Percentiles rank a stretch among this genome's conserved stretches.
phyloP scores from a whole-genome alignment of 2,113 vertebrate species.

The Cavia aperea region DNA sequence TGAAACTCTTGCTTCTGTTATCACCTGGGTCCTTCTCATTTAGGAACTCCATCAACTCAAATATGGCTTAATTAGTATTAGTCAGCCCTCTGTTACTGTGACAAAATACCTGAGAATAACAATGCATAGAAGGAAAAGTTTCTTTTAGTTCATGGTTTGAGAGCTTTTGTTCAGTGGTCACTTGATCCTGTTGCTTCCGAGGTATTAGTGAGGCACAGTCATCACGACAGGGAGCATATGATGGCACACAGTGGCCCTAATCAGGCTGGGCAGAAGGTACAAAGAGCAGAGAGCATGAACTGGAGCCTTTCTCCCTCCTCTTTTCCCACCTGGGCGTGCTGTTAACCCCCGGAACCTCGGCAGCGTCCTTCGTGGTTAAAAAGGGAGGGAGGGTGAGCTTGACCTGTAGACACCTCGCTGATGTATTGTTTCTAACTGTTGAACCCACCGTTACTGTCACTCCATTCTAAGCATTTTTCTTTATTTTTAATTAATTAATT shows the following conservation, averaged over 20 bases:
- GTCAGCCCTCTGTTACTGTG: background rate
- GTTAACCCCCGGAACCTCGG: accelerated
- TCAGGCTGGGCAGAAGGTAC: background rate
- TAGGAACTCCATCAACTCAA: background rate
- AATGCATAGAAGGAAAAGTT: background rate
- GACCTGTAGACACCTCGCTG: background rate
- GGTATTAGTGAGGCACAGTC: background rate
- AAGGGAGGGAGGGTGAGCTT: background rate
- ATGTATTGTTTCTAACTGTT: background rate
- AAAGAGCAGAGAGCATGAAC: background rate
- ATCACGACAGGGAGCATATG: background rate
- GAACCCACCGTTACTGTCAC: background rate
- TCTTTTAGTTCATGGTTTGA: background rate
- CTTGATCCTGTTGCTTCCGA: background rate
- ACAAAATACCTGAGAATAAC: background rate
- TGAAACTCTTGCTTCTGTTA: background rate
- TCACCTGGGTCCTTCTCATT: background rate
- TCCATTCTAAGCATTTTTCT: background rate
- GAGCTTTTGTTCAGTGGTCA: background rate
- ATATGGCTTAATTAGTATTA: background rate
- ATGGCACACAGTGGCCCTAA: background rate
- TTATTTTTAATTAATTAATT: background rate
- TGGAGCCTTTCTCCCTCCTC: background rate
- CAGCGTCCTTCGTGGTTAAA: background rate
- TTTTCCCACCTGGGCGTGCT: background rate